A percentile compares a stretch with the other conserved stretches of the same genome.
These are phyloP conservation scores for Hiodon tergisus DNA, from an alignment of 2,113 vertebrate species.

Conservation along the genomic window DNA sequence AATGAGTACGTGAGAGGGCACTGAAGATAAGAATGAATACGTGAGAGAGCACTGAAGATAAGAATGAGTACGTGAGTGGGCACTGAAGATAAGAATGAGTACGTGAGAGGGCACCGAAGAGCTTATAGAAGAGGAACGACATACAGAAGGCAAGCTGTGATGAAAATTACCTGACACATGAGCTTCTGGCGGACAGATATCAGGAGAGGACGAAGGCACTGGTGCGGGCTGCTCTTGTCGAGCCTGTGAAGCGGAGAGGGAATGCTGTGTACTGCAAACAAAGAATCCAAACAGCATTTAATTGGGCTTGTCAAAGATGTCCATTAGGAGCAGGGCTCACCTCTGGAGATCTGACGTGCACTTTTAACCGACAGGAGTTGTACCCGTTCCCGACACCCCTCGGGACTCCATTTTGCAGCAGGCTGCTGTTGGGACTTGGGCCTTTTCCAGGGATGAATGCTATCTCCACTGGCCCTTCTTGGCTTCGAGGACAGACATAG, in stretches of 20 bases:
- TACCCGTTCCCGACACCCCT: slow-evolving; percentile 61
- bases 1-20: no score
- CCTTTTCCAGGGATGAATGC: slow-evolving; percentile 81
- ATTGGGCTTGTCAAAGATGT: no score
- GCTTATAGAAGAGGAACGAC: no score
- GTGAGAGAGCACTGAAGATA: neutral
- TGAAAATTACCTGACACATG: slow-evolving; percentile 57
- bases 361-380: slow-evolving; percentile 69
- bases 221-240: slow-evolving; percentile 60
- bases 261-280: slow-evolving; percentile 5
- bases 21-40: no score
- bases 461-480: slow-evolving; percentile 70
- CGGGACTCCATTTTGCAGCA: slow-evolving; percentile 59
- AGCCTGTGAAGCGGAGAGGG: slow-evolving; percentile 51
- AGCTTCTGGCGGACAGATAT: slow-evolving; percentile 73
- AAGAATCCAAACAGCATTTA: no score
- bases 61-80: neutral
- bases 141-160: neutral
- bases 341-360: slow-evolving; percentile 73
- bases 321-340: slow-evolving; percentile 44
- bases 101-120: neutral
- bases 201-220: slow-evolving; percentile 70
- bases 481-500: slow-evolving; percentile 50
- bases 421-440: slow-evolving; percentile 57
- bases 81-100: neutral